phyloP scores from a whole-genome alignment of 1,140 invertebrate genomes.

The Mercenaria mercenaria region DNA sequence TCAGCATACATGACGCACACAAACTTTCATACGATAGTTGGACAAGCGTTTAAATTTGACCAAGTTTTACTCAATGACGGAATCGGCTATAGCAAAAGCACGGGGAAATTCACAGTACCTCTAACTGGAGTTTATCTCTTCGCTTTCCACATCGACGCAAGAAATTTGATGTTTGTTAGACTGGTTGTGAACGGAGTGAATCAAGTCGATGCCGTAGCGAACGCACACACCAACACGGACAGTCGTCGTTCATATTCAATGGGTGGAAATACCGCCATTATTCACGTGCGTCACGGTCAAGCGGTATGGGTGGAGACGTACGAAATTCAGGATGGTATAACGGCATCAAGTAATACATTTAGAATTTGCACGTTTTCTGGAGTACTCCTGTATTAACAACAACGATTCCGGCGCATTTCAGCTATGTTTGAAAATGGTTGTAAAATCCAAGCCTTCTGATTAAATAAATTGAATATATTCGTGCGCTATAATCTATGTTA shows the following conservation, averaged over 20 bases:
- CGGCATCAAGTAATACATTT: not conserved
- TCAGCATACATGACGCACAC: not conserved
- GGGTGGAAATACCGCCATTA: slow-evolving; percentile 11
- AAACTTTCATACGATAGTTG: not conserved
- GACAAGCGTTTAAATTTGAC: slow-evolving; percentile 6
- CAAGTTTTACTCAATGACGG: slow-evolving; percentile 23
- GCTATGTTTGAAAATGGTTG: no score
- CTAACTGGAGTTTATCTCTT: slow-evolving; percentile 33
- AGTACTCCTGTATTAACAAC: slow-evolving; percentile 38
- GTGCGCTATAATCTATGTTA: no score
- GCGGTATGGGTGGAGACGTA: slow-evolving; percentile 5
- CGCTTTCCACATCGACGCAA: not conserved
- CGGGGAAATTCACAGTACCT: slow-evolving; percentile 21
- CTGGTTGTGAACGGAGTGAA: slow-evolving; percentile 28
- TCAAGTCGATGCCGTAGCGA: slow-evolving; percentile 17
- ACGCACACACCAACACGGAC: not conserved
- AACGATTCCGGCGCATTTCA: no score
- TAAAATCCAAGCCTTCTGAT: no score
- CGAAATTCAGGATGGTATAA: not conserved
- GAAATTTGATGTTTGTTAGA: not conserved
- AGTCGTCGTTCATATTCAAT: not conserved
- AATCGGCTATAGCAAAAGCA: not conserved
- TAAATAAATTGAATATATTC: no score
- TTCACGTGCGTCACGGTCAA: slow-evolving; percentile 1
- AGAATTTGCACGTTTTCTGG: slow-evolving; percentile 38